Evolutionary conservation across 2,797 vertebrate species (phyloP), one percentile per base, ranked within the genome.

Genomic region (Phrynocephalus forsythii): DNA sequence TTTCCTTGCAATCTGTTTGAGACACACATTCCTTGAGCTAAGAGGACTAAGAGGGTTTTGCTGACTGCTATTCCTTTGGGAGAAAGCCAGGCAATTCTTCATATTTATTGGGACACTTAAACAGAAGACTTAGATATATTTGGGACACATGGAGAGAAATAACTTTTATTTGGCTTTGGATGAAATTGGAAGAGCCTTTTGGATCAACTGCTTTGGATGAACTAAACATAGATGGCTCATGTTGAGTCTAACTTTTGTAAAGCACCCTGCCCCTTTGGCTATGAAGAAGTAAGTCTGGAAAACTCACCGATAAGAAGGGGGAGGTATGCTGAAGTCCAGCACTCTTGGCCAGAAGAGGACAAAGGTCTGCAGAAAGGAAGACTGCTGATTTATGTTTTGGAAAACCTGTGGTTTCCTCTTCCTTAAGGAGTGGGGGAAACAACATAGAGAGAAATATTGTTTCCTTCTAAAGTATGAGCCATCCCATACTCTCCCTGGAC

Each of bases 1-100:
- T 97, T 96, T 93, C 90, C 92, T 93, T 92, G 94, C 95, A 96
- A 94, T 95, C 94, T 96, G 94, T 92, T 95, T 93, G 93, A 95
- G 89, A 94, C 83, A 90, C 67, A 79, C 88, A 92, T 95, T 96
- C 95, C 95, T 95, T 92, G 90, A 93, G 94, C 92, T 90, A 94
- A 94, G 91, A 94, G 84, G 86, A 93, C 92, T 93, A 92, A 93
- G 91, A 94, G 86, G 79, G 90, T 94, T 94, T 93, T 94, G 95
- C 95, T 96, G 95, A 96, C 92, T 94, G 84, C 77, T 90, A 93
- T 52, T 92, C 95, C 94, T 95, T 85, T 69, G 95, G 95, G 95
- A 95, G 60, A 91, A 91, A 83, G 91, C 91, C 87, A 91, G 87
- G 89, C 90, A 86, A 93, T 94, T 82, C 90, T 10, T 91, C 91